Evolutionary conservation across 1,140 invertebrate species (phyloP), one percentile per base, ranked within the genome.

Genomic region (Rhyzopertha dominica): DNA sequence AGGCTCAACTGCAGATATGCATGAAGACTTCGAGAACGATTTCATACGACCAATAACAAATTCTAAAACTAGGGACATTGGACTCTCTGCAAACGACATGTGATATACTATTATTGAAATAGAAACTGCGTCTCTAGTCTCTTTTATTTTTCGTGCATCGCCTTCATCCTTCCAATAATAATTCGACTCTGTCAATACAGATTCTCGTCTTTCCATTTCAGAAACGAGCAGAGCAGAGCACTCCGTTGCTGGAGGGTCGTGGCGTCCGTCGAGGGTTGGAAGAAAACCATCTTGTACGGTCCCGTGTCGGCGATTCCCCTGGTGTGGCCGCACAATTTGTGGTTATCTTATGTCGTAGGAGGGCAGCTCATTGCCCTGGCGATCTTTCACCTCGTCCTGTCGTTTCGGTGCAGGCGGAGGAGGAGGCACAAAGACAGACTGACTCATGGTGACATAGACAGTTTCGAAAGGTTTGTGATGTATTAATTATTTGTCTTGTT

Each of bases 271-370:
- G 51, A 54, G 8, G 58, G 49, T 14, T 66, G 64, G 64, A 65
- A 65, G 46, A 65, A 65, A 32, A 60, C 50, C 16, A 32, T 62
- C 9, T 23, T 64, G 7, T 66, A 66, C 36, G 55, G 48, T n/a
- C 53, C 61, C 9, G 47, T 66, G 32, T 54, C 53, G 10, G 53
- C 52, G 0, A 37, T 63, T 30, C 62, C 63, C 5, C 48, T 66
- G 28, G 43, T 62, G 22, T 64, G 56, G 49, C 64, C 63, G 10
- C 54, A 63, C 39, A 58, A 56, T 43, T 42, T 66, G 13, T 65
- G 64, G 64, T 42, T 66, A 16, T 62, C 63, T 5, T 66, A 66
- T 44, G 52, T 63, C 3, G 61, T 57, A 8, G 59, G 54, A 7
- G 58, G 54, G 13, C 55, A 58, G 31, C 35, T 65, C 12, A 49